Base-by-base conservation (phyloP, 2,888 invertebrate genomes). In the Dorcus hopei region DNA sequence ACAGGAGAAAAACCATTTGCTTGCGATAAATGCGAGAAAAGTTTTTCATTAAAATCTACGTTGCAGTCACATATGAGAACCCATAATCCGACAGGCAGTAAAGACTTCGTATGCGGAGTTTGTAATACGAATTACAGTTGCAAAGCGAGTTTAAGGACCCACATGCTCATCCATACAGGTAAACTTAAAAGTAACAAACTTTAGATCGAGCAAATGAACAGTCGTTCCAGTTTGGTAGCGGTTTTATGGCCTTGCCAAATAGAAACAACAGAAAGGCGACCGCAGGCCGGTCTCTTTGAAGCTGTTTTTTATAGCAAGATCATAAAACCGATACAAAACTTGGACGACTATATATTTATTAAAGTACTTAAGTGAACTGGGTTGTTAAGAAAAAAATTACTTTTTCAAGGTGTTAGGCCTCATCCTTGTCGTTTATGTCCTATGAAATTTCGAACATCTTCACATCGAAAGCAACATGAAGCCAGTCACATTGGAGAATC, bases 1-100 rank as follows among this genome's bases (percentile, higher is more conserved):
- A 88, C 87, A 0, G 85, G 86, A 1, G 88, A 89, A 72, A 82
- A 83, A 63, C 89, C 90, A 0, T 89, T 82, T 74, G 80, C 76
- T 45, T 85, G 85, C 61, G 74, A 80, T 41, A 76, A 75, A 63
- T 85, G 85, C 64, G 77, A 74, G 9, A 83, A 82, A 69, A 79
- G 78, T 41, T 88, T 88, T 68, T 82, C 87, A 1, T 82, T 88
- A 3, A 87, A 87, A 70, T 87, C 87, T 3, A 87, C 87, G 0
- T 75, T 87, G 39, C 83, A 84, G 66, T 81, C 83, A 6, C 88
- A 89, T 68, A 74, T 81, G 61, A 80, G 83, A 65, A 84, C 84
- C 4, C 88, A 88, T 67, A 66, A 71, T 64, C 73, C 75, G 1
- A 79, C 79, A 1, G 80, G 80, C 1, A 78, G 78, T 48, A 85